Evolutionary conservation across 2,888 invertebrate species (phyloP).

Genomic region (Leptinotarsa tumamoca): DNA sequence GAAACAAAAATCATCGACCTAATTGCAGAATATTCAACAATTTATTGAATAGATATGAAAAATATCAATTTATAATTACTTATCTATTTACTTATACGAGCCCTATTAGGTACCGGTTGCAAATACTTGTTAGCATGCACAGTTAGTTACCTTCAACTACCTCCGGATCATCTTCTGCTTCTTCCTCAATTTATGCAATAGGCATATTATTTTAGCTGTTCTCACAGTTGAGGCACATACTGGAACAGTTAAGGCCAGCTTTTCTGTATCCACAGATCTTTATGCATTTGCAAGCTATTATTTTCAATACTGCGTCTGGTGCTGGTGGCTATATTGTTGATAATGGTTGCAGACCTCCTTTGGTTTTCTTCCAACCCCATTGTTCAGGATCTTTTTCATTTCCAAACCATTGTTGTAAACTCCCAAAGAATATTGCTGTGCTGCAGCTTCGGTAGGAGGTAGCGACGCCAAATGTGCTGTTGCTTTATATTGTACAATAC

Average conservation of each 20-base stretch:
- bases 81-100: too few species aligned
- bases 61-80: too few species aligned
- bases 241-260: constrained; percentile 8
- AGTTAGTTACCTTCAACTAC: neutral
- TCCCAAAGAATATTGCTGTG: constrained; percentile 2
- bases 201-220: constrained; percentile 5
- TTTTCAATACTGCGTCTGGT: neutral
- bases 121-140: neutral
- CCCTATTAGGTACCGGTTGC: neutral
- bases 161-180: too few species aligned
- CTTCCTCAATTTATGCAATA: neutral
- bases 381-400: neutral
- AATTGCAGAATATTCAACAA: too few species aligned
- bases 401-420: neutral
- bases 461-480: constrained; percentile 3
- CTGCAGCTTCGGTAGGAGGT: constrained; percentile 6
- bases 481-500: constrained; percentile 14
- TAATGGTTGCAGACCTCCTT: constrained; percentile 3
- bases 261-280: constrained; percentile 8
- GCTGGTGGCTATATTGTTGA: neutral
- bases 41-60: too few species aligned
- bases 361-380: constrained; percentile 1
- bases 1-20: too few species aligned
- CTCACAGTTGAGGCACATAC: constrained; percentile 19
- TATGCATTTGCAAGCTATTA: neutral